These are phyloP conservation scores for Shargacucullia verbasci DNA, from an alignment of 2,888 invertebrate genomes.

Conservation along the genomic window DNA sequence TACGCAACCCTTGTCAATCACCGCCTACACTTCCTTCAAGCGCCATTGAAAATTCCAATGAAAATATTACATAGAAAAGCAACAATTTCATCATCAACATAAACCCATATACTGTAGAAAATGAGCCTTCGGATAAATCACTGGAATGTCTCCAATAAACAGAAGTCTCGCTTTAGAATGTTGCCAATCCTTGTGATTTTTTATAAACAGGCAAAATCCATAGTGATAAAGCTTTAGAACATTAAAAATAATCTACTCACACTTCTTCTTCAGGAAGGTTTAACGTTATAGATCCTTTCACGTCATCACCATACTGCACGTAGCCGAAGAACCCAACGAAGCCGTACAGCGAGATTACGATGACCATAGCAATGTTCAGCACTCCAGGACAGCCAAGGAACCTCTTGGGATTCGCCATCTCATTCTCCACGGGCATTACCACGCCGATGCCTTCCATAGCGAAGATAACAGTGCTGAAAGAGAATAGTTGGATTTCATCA, in stretches of 20 bases:
- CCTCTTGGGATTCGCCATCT: constrained; percentile 94
- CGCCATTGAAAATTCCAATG: no score
- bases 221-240: no score
- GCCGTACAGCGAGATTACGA: constrained; percentile 93
- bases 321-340: constrained; percentile 97
- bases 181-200: no score
- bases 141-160: no score
- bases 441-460: constrained; percentile 99
- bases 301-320: constrained; percentile 93
- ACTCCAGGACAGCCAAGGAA: constrained; percentile 95
- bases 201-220: no score
- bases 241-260: constrained; percentile 86
- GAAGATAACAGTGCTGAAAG: constrained; percentile 95
- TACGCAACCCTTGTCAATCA: no score
- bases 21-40: no score
- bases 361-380: constrained; percentile 94
- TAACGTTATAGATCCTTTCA: constrained; percentile 94
- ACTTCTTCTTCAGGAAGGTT: constrained; percentile 92
- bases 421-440: constrained; percentile 97
- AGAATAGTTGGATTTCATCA: not conserved
- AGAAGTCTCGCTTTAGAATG: no score
- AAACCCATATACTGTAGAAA: no score
- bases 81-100: no score
- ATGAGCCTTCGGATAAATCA: no score
- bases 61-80: no score